Evolutionary conservation across 2,888 invertebrate genomes (phyloP), one percentile per base, ranked within the genome.

Genomic region (Tipula unca): DNA sequence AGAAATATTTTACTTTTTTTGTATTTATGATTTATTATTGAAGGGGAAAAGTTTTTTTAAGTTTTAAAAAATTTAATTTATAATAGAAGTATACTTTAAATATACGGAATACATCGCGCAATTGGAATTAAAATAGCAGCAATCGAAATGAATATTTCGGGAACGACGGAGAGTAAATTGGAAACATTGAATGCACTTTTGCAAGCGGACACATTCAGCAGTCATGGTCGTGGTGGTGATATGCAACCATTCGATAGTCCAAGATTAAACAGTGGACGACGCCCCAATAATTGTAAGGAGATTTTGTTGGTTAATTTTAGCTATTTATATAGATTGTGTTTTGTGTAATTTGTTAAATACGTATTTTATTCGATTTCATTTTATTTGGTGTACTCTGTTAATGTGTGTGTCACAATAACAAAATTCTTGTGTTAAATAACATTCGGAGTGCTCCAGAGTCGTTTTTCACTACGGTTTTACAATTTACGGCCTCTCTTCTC

Each of bases 141-240:
- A 35, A 5, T 36, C 35, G 42, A 86, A 87, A 36, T 32, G 85
- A 89, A 89, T 89, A 95, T 95, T 94, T 94, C 95, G 91, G 93
- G 93, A 90, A 92, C 94, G 89, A 93, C 95, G 90, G 95, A 95
- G 91, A 95, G 95, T 89, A 96, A 95, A 93, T 93, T 97, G 90
- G 94, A 95, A 91, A 95, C 94, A 89, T 93, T 97, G 91, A 94
- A 97, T 91, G 95, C 95, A 90, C 93, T 95, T 89, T 92, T 97
- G 88, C 94, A 94, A 87, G 89, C 89, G 29, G 91, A 91, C 89
- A 91, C 91, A 88, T 89, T 90, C 88, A 86, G 29, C 89, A 29
- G 10, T 82, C 13, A 82, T 82, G 83, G 32, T 83, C 83, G 83
- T 83, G 32, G 14, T 29, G 83, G 83, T 29, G 83, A 89, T 88